Conservation (phyloP, 2,113 vertebrate species). For the Xiphophorus maculatus region DNA sequence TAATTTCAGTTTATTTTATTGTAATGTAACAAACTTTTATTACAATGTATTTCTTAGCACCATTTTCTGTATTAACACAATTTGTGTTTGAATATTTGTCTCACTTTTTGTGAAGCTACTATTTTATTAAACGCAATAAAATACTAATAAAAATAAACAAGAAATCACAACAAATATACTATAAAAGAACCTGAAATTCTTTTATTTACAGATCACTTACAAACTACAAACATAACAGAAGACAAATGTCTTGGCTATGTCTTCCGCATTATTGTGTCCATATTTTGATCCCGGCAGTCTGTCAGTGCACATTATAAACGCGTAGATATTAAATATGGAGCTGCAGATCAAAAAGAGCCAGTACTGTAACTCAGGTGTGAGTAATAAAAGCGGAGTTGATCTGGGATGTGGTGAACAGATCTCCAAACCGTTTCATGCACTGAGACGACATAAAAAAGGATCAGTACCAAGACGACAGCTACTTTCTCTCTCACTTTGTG, state of each 20-base stretch:
- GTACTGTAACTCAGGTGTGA: not conserved
- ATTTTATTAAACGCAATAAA: not conserved
- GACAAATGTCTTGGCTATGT: not conserved
- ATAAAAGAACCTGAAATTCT: not conserved
- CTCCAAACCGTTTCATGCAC: not conserved
- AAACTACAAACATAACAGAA: constrained; percentile 1
- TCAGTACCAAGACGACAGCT: not conserved
- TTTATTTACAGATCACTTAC: not conserved
- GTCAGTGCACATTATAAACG: not conserved
- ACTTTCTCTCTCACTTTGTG: not conserved
- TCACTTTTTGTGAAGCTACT: no score
- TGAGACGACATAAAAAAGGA: constrained; percentile 8
- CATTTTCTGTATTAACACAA: not conserved
- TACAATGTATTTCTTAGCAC: not conserved
- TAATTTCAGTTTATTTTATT: not conserved
- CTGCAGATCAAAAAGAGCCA: not conserved
- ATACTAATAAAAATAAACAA: not conserved
- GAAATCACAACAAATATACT: not conserved
- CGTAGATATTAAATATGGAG: not conserved
- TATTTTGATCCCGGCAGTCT: constrained; percentile 12
- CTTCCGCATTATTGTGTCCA: not conserved
- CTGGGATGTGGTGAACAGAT: not conserved
- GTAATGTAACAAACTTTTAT: not conserved
- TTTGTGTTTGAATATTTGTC: not conserved
- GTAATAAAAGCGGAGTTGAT: not conserved